phyloP scores from a whole-genome alignment of 30 jellyfish, hydroid and myxozoan species.

The Pseudorhiza aurosa region DNA sequence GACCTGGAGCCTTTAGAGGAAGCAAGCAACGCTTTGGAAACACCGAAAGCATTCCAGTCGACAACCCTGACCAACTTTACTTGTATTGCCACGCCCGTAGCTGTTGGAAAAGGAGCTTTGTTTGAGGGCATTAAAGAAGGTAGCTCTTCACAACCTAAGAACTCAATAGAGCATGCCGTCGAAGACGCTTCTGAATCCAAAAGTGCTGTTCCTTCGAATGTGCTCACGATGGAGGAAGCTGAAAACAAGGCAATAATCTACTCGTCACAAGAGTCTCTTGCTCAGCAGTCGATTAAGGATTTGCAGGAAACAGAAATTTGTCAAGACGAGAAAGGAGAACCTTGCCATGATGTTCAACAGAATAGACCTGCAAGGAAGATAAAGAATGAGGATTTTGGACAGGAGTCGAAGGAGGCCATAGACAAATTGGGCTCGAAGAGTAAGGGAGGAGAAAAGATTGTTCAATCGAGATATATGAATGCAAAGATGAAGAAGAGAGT shows the following conservation, averaged over 20 bases:
- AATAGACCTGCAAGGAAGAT: neutral
- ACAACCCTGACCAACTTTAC: conserved; percentile 12
- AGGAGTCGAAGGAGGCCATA: neutral
- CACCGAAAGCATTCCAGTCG: conserved; percentile 21
- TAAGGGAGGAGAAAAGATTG: conserved; percentile 3
- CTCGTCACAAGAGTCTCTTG: no score
- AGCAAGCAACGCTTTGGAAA: neutral
- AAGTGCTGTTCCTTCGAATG: no score
- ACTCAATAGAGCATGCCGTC: no score
- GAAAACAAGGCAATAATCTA: no score
- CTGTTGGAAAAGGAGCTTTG: neutral
- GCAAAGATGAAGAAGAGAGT: neutral
- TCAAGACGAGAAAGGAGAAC: neutral
- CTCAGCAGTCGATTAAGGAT: no score
- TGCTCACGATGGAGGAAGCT: no score
- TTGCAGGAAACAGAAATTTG: neutral
- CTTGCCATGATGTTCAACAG: neutral
- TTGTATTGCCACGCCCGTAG: neutral
- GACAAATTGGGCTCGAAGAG: neutral
- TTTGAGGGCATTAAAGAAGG: neutral
- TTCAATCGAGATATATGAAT: conserved; percentile 17
- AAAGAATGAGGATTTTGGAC: neutral
- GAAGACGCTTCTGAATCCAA: no score
- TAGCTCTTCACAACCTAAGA: no score
- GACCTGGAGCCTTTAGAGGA: conserved; percentile 36